Conservation (phyloP, 2,797 vertebrate species). For the Enteromius radiatus region DNA sequence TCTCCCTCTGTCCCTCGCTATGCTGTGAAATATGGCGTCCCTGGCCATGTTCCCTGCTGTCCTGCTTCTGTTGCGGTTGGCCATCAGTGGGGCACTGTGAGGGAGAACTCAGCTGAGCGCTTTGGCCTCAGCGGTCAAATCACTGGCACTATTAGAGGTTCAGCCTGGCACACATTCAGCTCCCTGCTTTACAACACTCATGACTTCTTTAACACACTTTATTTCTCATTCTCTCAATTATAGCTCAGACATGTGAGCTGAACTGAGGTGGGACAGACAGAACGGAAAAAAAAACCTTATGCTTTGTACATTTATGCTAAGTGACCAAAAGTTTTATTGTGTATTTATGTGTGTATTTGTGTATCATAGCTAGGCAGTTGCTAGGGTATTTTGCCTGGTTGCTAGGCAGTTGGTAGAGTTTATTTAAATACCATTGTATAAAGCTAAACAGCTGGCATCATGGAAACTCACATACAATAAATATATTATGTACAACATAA, state of each 20-base stretch:
- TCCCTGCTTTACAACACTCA: not conserved
- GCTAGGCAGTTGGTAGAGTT: not conserved
- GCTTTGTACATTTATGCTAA: not conserved
- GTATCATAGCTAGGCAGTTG: not conserved
- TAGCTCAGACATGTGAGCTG: not conserved
- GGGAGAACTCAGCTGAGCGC: not conserved
- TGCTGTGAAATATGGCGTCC: not conserved
- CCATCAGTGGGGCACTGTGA: not conserved
- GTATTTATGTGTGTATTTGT: no score
- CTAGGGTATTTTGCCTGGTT: not conserved
- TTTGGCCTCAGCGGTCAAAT: not conserved
- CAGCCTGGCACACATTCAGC: not conserved
- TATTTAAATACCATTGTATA: not conserved
- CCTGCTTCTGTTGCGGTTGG: not conserved
- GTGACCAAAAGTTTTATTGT: no score
- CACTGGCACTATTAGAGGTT: constrained; percentile 6
- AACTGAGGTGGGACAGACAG: not conserved
- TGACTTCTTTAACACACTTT: not conserved
- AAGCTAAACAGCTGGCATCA: not conserved
- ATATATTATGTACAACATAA: not conserved
- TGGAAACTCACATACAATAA: constrained; percentile 3
- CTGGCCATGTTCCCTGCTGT: not conserved
- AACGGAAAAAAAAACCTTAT: not conserved
- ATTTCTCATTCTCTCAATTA: not conserved
- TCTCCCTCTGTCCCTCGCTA: not conserved